Evolutionary conservation across 2,113 vertebrate species (phyloP).

Genomic region (Arothron firmamentum): DNA sequence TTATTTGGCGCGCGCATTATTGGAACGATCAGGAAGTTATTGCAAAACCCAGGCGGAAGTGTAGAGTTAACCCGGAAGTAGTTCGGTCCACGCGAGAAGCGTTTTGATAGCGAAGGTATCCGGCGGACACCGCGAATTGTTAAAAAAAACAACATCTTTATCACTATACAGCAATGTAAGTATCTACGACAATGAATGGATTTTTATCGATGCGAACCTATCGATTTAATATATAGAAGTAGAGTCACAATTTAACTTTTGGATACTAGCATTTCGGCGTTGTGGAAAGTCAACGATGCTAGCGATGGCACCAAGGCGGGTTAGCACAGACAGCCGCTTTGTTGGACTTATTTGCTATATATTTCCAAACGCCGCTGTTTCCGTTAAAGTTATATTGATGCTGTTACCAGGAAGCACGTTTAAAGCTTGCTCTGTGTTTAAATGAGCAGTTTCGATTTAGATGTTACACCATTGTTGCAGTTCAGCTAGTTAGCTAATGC

Average conservation of each 20-base stretch:
- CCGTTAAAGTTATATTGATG: not conserved
- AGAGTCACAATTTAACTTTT: not conserved
- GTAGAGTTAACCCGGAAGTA: slow-evolving; percentile 48
- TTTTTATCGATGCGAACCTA: too few relatives aligned
- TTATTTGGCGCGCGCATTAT: too few relatives aligned
- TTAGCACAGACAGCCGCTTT: slow-evolving; percentile 4
- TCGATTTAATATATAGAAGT: not conserved
- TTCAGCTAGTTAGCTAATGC: not conserved
- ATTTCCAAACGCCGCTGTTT: accelerated
- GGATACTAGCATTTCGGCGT: slow-evolving; percentile 16
- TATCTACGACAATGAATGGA: not conserved
- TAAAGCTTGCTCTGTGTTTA: too few relatives aligned
- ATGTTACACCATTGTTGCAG: too few relatives aligned
- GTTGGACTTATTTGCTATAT: not conserved
- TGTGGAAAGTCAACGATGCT: not conserved
- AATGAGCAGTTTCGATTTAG: too few relatives aligned
- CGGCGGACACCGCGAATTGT: not conserved
- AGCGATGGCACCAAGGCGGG: not conserved
- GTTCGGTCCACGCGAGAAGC: slow-evolving; percentile 24
- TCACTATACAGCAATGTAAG: slow-evolving; percentile 46
- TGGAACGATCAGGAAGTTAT: not conserved
- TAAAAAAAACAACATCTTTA: not conserved
- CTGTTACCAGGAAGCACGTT: not conserved
- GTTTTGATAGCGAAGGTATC: slow-evolving; percentile 18
- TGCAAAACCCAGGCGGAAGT: not conserved